Evolutionary conservation across 2,113 vertebrate species (phyloP).

Genomic region (Perca schrenkii): DNA sequence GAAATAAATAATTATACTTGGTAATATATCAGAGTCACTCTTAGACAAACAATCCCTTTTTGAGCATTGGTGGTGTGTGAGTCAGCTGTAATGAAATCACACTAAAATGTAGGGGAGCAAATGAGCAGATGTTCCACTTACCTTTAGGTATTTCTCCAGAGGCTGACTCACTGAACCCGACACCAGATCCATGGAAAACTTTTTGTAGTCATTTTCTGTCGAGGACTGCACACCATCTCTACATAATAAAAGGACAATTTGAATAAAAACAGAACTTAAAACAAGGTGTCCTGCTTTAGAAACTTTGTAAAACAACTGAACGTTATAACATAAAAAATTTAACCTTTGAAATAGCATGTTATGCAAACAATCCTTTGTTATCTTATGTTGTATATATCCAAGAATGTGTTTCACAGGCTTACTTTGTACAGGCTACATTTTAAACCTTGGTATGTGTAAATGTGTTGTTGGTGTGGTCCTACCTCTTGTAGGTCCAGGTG

Average conservation of each 20-base stretch:
- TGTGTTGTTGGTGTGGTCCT: not conserved
- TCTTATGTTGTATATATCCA: not conserved
- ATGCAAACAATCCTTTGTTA: not conserved
- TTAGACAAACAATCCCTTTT: not conserved
- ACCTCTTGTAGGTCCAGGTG: not conserved
- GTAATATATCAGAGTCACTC: not conserved
- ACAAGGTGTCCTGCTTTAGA: not conserved
- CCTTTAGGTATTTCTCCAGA: slow-evolving; percentile 17
- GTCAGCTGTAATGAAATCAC: slow-evolving; percentile 11
- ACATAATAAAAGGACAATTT: not conserved
- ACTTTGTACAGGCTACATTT: not conserved
- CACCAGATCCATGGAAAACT: not conserved
- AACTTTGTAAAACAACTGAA: not conserved
- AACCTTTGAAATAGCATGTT: not conserved
- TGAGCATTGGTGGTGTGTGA: slow-evolving; percentile 5
- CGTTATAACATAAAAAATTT: not conserved
- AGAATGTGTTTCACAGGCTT: not conserved
- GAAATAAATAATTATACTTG: not conserved
- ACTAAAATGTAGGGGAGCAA: not conserved
- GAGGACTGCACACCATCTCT: not conserved
- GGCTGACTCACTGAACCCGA: not conserved
- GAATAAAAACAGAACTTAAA: not conserved
- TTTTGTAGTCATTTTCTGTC: not conserved
- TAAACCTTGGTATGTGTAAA: not conserved
- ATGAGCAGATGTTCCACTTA: slow-evolving; percentile 13